These are phyloP conservation scores for Solea solea DNA, from an alignment of 2,113 vertebrate species.

Conservation along the genomic window DNA sequence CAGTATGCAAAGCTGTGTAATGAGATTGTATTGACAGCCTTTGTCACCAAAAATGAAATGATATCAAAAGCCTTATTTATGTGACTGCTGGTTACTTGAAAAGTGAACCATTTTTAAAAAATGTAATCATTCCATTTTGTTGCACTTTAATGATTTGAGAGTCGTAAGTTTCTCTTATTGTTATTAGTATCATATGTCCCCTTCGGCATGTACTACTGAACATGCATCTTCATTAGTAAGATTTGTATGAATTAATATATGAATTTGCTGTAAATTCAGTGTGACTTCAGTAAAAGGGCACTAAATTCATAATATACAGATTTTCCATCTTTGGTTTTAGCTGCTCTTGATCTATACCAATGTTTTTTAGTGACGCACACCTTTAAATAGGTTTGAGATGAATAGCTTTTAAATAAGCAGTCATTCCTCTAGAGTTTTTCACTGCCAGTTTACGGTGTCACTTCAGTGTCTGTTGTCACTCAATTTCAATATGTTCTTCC, in stretches of 20 bases:
- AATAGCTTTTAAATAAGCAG: no score
- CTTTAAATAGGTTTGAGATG: no score
- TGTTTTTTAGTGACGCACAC: no score
- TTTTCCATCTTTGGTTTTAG: no score
- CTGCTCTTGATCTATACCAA: no score
- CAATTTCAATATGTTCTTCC: constrained; percentile 8
- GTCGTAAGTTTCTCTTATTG: neutral
- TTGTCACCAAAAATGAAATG: constrained; percentile 4
- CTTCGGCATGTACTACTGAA: neutral
- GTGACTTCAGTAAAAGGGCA: no score
- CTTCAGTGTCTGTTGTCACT: neutral
- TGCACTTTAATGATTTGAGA: constrained; percentile 51
- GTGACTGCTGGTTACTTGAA: constrained; percentile 2
- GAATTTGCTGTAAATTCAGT: no score
- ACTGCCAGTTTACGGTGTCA: neutral
- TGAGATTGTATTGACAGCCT: constrained; percentile 11
- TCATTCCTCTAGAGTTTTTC: neutral
- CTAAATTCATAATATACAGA: no score
- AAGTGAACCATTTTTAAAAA: neutral
- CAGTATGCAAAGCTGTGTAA: constrained; percentile 2
- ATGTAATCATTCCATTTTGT: constrained; percentile 25
- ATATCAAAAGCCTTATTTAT: constrained; percentile 23
- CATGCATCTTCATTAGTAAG: neutral
- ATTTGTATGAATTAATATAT: no score
- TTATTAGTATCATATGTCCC: neutral